Evolutionary conservation across 2,113 vertebrate species (phyloP), one percentile per base, ranked within the genome.

Genomic region (Spermophilus dauricus): DNA sequence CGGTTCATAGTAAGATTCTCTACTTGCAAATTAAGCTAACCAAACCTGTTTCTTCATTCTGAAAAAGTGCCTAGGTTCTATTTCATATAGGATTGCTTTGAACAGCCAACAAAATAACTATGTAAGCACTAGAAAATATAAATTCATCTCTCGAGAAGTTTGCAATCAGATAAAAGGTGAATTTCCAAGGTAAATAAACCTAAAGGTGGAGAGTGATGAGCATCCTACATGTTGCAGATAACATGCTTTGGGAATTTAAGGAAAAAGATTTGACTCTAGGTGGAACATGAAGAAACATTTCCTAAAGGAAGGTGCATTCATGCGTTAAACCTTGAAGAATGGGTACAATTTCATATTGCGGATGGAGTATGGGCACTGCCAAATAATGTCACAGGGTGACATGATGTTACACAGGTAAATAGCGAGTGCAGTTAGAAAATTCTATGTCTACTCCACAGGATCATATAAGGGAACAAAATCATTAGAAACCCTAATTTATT

Each of bases 401-500:
- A n/a, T n/a, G n/a, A n/a, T n/a, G n/a, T n/a, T n/a, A n/a, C n/a
- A n/a, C n/a, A 81, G 20, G 61, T 89, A 82, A 83, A 6, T 63
- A 63, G 24, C 61, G 8, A 26, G 24, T 63, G 61, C 24, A 89
- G 18, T 37, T 11, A 92, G 8, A 82, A 73, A 81, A 39, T 34
- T 17, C 67, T 26, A 83, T n/a, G 51, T 95, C 84, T 58, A 76
- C 45, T 84, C 86, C 65, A 92, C 8, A 78, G 48, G 48, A 37
- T 2, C 69, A 30, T 37, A 83, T 37, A 94, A 77, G 73, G n/a
- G 58, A 96, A 76, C 17, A 76, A 94, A 82, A 96, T 70, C 39
- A 95, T 70, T 17, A 82, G 88, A 81, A 96, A 96, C 80, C 8
- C 63, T 82, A 83, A n/a, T 83, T 78, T 77, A 89, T 82, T 93